Evolutionary conservation across 2,113 vertebrate species (phyloP), one percentile per base, ranked within the genome.

Genomic region (Aythya baeri): DNA sequence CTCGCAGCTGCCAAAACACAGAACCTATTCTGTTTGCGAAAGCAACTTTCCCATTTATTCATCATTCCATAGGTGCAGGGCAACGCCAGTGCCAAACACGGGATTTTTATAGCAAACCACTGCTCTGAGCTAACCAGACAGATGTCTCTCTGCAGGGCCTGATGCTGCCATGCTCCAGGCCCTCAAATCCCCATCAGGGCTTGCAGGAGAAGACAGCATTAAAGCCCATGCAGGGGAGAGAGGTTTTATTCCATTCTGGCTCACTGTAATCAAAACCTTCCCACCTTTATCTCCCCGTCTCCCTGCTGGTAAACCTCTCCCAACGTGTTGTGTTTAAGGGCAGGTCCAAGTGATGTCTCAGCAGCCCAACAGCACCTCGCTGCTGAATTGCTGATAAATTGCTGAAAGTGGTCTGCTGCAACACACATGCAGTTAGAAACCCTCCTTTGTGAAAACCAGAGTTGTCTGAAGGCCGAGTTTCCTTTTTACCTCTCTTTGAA

Each of bases 401-500:
- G 13, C 41, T 41, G 46, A 27, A 72, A 15, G n/a, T 7, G 12
- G 18, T 26, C 52, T 55, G 34, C 52, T 55, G 26, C 5, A 13
- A 32, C 26, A 34, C 7, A 27, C 34, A 3, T 50, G 23, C 50
- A 26, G 50, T 52, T 52, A 26, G 50, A 13, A 52, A 52, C 22
- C 50, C 31, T 3, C 1, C 3, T 26, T 62, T 52, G 46, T 43
- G 83, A 5, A 59, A 88, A 36, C 5, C 6, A 16, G 46, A 80
- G 67, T 50, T 77, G 74, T 67, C 54, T 20, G 9, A 38, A 38
- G 14, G 44, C 8, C 1, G 1, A 10, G 15, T 46, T 63, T 38
- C 34, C 68, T 59, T 61, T 95, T 96, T 75, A 99, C 99, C 99
- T 98, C 96, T 99, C 99, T 88, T 99, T 99, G 98, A 99, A 99